Conservation (phyloP, 2,113 vertebrate species). For the Megalops atlanticus region DNA sequence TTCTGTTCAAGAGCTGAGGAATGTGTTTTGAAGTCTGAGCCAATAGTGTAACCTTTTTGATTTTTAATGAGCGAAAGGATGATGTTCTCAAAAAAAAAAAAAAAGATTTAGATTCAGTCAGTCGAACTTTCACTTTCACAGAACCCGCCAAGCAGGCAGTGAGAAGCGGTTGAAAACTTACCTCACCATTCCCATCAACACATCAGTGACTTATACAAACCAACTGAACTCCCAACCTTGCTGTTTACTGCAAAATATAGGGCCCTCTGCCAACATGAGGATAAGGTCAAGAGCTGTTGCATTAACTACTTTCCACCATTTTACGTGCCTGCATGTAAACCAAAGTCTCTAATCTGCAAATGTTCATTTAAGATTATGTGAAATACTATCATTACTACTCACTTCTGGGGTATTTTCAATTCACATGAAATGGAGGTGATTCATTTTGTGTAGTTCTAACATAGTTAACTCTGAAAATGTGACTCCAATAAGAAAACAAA, state of each 20-base stretch:
- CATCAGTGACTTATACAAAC: too few species aligned
- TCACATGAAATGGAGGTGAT: too few species aligned
- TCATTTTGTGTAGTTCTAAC: too few species aligned
- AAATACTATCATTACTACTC: too few species aligned
- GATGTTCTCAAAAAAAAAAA: background rate
- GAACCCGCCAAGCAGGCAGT: background rate
- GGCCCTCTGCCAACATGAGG: background rate
- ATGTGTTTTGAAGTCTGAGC: background rate
- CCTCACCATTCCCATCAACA: background rate
- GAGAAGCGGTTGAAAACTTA: background rate
- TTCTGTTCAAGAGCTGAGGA: background rate
- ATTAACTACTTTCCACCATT: background rate
- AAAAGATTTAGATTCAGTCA: background rate
- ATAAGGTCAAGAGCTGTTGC: background rate
- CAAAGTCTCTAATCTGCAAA: background rate
- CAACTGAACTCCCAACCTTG: background rate
- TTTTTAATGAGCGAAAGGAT: background rate
- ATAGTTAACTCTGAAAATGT: too few species aligned
- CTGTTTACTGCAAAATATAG: conserved; percentile 23
- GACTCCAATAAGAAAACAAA: too few species aligned
- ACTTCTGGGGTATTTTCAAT: too few species aligned
- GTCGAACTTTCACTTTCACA: background rate
- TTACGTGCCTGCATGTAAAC: background rate
- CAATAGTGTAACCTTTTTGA: background rate
- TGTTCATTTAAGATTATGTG: too few species aligned